Percentiles rank a stretch among this genome's conserved stretches.
These are phyloP conservation scores for Gallinago jamesoni DNA, from an alignment of 2,113 vertebrate species.

Conservation along the genomic window DNA sequence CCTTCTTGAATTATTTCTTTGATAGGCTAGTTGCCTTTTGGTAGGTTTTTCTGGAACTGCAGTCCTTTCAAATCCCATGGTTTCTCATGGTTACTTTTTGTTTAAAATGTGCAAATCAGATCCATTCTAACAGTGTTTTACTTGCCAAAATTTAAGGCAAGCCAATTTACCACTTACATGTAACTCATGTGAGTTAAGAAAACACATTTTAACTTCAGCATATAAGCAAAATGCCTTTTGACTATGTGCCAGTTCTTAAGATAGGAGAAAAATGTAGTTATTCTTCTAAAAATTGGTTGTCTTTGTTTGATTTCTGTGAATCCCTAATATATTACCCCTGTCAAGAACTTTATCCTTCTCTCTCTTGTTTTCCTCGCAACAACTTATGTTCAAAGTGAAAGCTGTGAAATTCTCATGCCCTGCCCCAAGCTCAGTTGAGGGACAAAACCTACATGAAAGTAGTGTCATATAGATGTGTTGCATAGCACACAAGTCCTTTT, in stretches of 20 bases:
- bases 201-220: not conserved
- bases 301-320: not conserved
- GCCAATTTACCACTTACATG: not conserved
- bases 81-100: not conserved
- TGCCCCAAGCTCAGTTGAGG: rapidly evolving
- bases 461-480: not conserved
- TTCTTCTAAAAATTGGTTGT: not conserved
- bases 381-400: not conserved
- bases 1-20: not conserved
- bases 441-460: not conserved
- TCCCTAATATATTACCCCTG: not conserved
- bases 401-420: not conserved
- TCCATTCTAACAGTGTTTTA: not conserved
- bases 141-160: not conserved
- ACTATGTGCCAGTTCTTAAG: not conserved
- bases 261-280: not conserved
- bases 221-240: not conserved
- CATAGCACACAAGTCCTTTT: not conserved
- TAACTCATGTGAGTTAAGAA: not conserved
- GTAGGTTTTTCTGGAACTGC: not conserved
- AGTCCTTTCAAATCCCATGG: not conserved
- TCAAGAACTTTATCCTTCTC: not conserved
- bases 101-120: not conserved
- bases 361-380: not conserved
- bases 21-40: not conserved